Evolutionary conservation across 2,113 vertebrate genomes (phyloP).

Genomic region (Acanthochromis polyacanthus): DNA sequence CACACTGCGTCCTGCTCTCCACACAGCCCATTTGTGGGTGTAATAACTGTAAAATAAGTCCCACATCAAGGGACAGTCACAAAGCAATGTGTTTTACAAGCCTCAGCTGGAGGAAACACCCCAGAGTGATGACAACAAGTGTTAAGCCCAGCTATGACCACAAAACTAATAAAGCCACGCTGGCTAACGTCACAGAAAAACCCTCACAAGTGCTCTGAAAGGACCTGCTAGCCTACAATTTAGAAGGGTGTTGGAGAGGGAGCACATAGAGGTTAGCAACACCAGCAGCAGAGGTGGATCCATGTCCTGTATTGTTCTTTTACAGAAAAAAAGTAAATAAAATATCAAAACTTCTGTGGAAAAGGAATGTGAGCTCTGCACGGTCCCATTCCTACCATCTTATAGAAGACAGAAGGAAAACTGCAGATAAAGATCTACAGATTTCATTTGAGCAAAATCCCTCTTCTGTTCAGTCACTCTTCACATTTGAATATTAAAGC

Average conservation of each 20-base stretch:
- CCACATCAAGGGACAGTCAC: slow-evolving; percentile 80
- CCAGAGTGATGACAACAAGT: slow-evolving; percentile 81
- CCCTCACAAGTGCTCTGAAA: slow-evolving; percentile 52
- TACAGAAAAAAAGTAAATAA: no score
- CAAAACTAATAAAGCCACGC: slow-evolving; percentile 77
- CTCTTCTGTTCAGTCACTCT: background rate
- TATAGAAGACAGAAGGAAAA: background rate
- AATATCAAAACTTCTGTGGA: slow-evolving; percentile 2
- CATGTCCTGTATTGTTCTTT: background rate
- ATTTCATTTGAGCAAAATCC: background rate
- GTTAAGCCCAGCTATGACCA: slow-evolving; percentile 69
- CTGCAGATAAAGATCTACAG: background rate
- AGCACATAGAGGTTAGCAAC: slow-evolving; percentile 18
- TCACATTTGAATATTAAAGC: background rate
- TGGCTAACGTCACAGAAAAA: slow-evolving; percentile 73
- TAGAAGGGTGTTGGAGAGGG: slow-evolving; percentile 13
- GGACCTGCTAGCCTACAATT: slow-evolving; percentile 35
- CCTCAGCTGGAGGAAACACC: slow-evolving; percentile 82
- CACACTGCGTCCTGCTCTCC: slow-evolving; percentile 46
- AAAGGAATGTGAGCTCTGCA: slow-evolving; percentile 6
- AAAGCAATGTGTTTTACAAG: slow-evolving; percentile 76
- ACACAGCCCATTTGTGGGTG: slow-evolving; percentile 67
- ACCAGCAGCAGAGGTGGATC: slow-evolving; percentile 1
- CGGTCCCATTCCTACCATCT: slow-evolving; percentile 30
- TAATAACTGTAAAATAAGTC: slow-evolving; percentile 63